Conservation (phyloP, 2,113 vertebrate species). For the Oreochromis spilurus region DNA sequence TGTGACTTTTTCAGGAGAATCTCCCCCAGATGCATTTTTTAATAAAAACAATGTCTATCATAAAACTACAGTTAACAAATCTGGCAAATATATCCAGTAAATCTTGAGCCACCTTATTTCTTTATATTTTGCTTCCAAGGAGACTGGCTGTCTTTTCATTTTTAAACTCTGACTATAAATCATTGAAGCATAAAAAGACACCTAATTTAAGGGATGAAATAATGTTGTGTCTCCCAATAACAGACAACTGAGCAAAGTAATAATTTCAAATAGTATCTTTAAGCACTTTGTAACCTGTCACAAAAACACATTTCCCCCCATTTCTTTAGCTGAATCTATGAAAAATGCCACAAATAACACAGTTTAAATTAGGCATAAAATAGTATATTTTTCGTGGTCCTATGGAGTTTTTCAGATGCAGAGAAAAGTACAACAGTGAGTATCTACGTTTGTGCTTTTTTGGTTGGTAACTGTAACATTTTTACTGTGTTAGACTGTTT, state of each 20-base stretch:
- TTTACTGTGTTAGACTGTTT: not conserved
- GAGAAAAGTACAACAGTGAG: not conserved
- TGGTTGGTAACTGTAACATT: rapidly evolving
- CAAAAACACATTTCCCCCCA: not conserved
- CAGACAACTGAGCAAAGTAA: not conserved
- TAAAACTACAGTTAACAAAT: not conserved
- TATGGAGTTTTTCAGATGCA: not conserved
- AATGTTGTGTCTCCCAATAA: not conserved
- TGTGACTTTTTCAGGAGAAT: not conserved
- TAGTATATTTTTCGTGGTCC: not conserved
- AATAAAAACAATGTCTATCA: not conserved
- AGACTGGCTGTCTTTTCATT: rapidly evolving
- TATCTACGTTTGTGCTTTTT: not conserved
- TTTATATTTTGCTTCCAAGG: not conserved
- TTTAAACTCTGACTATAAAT: not conserved
- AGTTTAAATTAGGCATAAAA: no score
- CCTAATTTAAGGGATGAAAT: rapidly evolving
- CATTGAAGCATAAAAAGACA: not conserved
- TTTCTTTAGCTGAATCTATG: not conserved
- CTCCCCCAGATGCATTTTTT: not conserved
- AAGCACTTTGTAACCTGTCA: rapidly evolving
- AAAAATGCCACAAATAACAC: not conserved
- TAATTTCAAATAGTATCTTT: not conserved
- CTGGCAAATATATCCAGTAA: not conserved
- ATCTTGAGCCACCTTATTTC: not conserved